A percentile compares a stretch with the other conserved stretches of the same genome.
Evolutionary conservation across 2,888 invertebrate species (phyloP).

Genomic region (Plebejus anna): DNA sequence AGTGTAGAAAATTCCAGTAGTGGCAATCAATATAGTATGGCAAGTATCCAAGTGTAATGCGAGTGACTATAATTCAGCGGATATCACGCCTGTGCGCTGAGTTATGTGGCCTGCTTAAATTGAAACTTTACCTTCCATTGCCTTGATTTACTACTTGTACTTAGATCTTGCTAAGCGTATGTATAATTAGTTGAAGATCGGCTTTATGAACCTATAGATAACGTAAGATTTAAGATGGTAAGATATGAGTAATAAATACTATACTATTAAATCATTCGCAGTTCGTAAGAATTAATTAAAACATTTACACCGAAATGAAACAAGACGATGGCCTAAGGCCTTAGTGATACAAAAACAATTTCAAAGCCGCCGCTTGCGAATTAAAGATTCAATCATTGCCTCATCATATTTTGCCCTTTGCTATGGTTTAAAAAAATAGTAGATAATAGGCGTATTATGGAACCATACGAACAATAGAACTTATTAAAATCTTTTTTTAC

Average conservation of each 20-base stretch:
- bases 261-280: background rate
- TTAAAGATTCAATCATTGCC: too few relatives aligned
- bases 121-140: conserved; percentile 39
- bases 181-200: background rate
- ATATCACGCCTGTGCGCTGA: conserved; percentile 39
- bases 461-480: too few relatives aligned
- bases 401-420: too few relatives aligned
- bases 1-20: conserved; percentile 19
- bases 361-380: too few relatives aligned
- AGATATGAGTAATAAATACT: background rate
- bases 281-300: background rate
- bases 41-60: conserved; percentile 44
- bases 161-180: background rate
- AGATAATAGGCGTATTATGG: too few relatives aligned
- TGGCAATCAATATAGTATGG: conserved; percentile 45
- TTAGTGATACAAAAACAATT: too few relatives aligned
- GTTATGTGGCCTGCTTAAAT: conserved; percentile 36
- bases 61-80: conserved; percentile 43
- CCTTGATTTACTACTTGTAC: conserved; percentile 18
- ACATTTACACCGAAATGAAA: too few relatives aligned
- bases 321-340: too few relatives aligned
- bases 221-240: background rate
- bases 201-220: background rate
- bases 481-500: too few relatives aligned
- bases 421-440: too few relatives aligned